Evolutionary conservation across 2,888 invertebrate genomes (phyloP), one percentile per base, ranked within the genome.

Genomic region (Eucriotettix oculatus): DNA sequence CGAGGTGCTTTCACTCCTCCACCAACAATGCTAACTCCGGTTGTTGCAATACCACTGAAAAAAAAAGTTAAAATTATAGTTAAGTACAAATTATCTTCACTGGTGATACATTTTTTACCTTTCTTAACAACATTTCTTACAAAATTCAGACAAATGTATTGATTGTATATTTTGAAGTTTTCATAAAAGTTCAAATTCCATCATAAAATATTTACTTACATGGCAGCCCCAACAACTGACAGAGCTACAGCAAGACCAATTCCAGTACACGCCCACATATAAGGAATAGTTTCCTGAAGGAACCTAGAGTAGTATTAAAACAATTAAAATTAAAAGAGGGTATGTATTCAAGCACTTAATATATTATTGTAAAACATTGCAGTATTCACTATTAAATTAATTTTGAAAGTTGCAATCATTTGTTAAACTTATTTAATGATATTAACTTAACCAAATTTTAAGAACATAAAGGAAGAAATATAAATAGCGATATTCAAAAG

Each of bases 1-100:
- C 98, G 81, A 11, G 99, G 99, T 44, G 97, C 94, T 77, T 97
- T 97, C 14, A 99, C 97, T 72, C 98, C 99, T 64, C 91, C 98
- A 62, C 99, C 99, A 62, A 97, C 82, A 74, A 98, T 98, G 72
- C 94, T 95, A 59, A 89, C 87, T 64, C 98, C 98, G 9, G 94
- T 95, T 48, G 96, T 95, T 76, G 94, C 93, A 70, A 99, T 99
- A 59, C 99, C 99, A 70, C 86, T 86, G 71, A 64, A 73, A 73
- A 60, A 52, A 7, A 7, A 29, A 29, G 29, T 29, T 7, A 29
- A 29, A 29, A 5, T 29, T 29, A 5, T 29, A 5, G 29, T 29
- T 29, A 7, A 29, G n/a, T n/a, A n/a, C n/a, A n/a, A n/a, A 52
- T 48, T 17, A 41, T 9, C 42, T 44, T 2, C 16, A 43, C 1